phyloP scores from a whole-genome alignment of 2,113 vertebrate species.

The Ursus arctos region DNA sequence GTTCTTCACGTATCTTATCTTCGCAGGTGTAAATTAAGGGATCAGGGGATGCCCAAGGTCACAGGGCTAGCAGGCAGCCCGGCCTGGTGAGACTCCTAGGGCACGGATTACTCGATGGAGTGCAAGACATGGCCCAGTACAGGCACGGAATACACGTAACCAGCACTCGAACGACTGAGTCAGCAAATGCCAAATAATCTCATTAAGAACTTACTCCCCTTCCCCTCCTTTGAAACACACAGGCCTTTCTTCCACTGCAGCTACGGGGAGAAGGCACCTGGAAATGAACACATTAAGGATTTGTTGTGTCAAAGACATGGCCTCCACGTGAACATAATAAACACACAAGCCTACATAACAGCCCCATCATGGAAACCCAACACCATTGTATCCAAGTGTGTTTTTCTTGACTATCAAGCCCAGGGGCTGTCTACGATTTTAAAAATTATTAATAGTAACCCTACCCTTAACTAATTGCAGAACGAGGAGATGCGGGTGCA shows the following conservation, averaged over 20 bases:
- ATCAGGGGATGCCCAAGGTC: fast-evolving
- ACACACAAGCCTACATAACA: not conserved
- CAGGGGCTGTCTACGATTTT: not conserved
- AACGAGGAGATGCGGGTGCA: fast-evolving
- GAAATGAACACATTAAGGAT: not conserved
- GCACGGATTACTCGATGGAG: fast-evolving
- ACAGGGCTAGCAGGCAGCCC: not conserved
- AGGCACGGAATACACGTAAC: not conserved
- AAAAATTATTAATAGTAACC: not conserved
- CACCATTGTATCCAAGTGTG: fast-evolving
- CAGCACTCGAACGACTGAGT: not conserved
- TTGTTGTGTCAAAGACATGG: not conserved
- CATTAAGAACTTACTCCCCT: not conserved
- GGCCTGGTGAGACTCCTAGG: fast-evolving
- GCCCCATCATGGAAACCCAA: not conserved
- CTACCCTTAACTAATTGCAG: not conserved
- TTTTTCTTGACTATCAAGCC: not conserved
- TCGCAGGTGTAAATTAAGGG: fast-evolving
- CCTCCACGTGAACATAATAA: fast-evolving
- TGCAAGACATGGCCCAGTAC: fast-evolving
- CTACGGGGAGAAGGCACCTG: not conserved
- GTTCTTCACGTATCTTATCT: fast-evolving
- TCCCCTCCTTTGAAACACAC: fast-evolving
- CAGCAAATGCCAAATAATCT: not conserved
- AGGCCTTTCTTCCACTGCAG: not conserved